Base-by-base conservation (phyloP, 2,888 invertebrate species). In the Pseudococcus longispinus region DNA sequence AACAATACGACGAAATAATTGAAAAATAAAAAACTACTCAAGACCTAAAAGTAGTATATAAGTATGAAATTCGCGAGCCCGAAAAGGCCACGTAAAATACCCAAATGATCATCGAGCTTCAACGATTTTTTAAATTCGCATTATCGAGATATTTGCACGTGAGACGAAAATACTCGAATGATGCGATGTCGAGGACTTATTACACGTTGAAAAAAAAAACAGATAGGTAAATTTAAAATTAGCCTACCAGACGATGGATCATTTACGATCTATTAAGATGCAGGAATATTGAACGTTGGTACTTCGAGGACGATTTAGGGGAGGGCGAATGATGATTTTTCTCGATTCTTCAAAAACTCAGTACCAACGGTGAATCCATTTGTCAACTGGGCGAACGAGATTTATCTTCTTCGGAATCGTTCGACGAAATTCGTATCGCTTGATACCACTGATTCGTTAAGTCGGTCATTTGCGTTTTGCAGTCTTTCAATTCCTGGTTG, bases 361-460 rank as follows among this genome's bases (percentile, higher is more conserved):
- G 29, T 23, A 85, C 77, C 46, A 85, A 46, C 85, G 85, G 70
- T 29, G 85, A 74, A 9, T 85, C 85, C 26, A 74, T 26, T 77
- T 74, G 87, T 87, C 87, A 87, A 46, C 83, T 83, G 26, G 87
- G 87, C 18, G 87, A 84, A 26, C 83, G 87, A 26, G 88, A 83
- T 42, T 88, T 94, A 88, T 96, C 96, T 87, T 96, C 96, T 77
- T 96, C 96, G 44, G 96, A 96, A 89, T 96, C 95, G 88, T 96
- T 93, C 13, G 97, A 97, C 83, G 96, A 95, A 90, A 97, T 95
- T 88, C 97, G 93, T 89, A 98, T 97, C 0, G 98, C 98, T 91
- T 98, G 96, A 91, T 98, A 98, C 98, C 98, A 98, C 90, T 98
- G 96, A 90, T 98, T 97, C 0, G 98, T 98, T 89, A 98, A 92